Percentiles rank a stretch among this genome's conserved stretches.
These are phyloP conservation scores for Thereva unica DNA, from an alignment of 2,888 invertebrate genomes.

Conservation along the genomic window DNA sequence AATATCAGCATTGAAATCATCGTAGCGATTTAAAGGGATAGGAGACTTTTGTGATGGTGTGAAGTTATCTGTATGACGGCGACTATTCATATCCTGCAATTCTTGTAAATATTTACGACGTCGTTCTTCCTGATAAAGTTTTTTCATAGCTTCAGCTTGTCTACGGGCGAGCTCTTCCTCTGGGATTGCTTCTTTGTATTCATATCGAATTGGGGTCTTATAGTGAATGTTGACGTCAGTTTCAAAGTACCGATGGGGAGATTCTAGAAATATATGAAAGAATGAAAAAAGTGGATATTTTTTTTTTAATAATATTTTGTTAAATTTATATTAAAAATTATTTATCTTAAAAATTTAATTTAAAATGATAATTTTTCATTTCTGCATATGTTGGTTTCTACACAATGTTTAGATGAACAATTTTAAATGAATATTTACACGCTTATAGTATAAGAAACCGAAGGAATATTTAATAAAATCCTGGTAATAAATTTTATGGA, in stretches of 20 bases:
- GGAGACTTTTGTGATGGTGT: conserved; percentile 92
- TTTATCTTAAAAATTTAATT: background rate
- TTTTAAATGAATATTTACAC: too few species aligned
- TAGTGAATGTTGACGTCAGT: conserved; percentile 94
- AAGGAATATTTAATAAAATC: too few species aligned
- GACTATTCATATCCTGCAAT: conserved; percentile 89
- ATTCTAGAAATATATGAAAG: conserved; percentile 63
- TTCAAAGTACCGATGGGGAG: conserved; percentile 86
- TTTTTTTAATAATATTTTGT: background rate
- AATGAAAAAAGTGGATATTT: background rate
- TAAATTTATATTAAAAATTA: background rate
- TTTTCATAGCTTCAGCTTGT: conserved; percentile 89
- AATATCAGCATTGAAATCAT: conserved; percentile 77
- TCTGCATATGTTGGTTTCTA: too few species aligned
- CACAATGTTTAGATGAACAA: too few species aligned
- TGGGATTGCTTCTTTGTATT: conserved; percentile 82
- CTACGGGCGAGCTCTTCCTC: conserved; percentile 86
- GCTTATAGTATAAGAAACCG: too few species aligned
- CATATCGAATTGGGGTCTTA: conserved; percentile 83
- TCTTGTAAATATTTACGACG: conserved; percentile 91
- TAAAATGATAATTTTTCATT: too few species aligned
- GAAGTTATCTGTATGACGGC: conserved; percentile 93
- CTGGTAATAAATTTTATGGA: too few species aligned
- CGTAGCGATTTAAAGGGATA: conserved; percentile 89
- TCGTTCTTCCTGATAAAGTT: conserved; percentile 85